Evolutionary conservation across 1,140 invertebrate genomes (phyloP).

Genomic region (Tetranychus urticae): DNA sequence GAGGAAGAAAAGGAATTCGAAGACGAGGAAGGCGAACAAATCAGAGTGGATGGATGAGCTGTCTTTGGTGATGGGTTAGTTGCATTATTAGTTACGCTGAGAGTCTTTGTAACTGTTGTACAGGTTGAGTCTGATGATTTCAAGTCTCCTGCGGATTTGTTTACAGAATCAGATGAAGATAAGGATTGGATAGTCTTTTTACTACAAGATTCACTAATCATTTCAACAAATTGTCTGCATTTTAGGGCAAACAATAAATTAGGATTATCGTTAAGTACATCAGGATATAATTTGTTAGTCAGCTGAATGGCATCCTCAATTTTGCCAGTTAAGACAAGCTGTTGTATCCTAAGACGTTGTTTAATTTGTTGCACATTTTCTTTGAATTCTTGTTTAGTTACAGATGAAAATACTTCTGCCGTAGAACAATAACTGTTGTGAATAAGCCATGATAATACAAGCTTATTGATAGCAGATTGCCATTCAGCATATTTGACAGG

Average conservation of each 20-base stretch:
- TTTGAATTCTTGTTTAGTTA: slow-evolving; percentile 64
- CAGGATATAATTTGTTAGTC: slow-evolving; percentile 66
- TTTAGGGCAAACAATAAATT: slow-evolving; percentile 82
- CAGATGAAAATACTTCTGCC: slow-evolving; percentile 79
- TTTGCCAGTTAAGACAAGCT: slow-evolving; percentile 63
- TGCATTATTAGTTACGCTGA: background rate
- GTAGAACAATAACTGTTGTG: slow-evolving; percentile 92
- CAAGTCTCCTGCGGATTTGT: background rate
- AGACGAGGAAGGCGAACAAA: background rate
- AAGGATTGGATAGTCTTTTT: background rate
- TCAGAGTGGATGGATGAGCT: background rate
- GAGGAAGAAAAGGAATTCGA: background rate
- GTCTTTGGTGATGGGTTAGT: background rate
- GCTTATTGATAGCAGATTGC: slow-evolving; percentile 72
- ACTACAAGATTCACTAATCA: slow-evolving; percentile 24
- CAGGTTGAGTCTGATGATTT: background rate
- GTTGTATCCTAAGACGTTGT: slow-evolving; percentile 88
- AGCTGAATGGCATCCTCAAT: slow-evolving; percentile 84
- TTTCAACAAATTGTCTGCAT: slow-evolving; percentile 89
- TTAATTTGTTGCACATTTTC: slow-evolving; percentile 86
- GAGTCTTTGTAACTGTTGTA: background rate
- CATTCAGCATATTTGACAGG: slow-evolving; percentile 65
- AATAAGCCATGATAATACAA: slow-evolving; percentile 88
- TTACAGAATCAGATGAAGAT: background rate
- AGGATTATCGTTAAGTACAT: slow-evolving; percentile 60